These are phyloP conservation scores for Magallana angulata DNA, from an alignment of 1,140 invertebrate genomes.

Conservation along the genomic window DNA sequence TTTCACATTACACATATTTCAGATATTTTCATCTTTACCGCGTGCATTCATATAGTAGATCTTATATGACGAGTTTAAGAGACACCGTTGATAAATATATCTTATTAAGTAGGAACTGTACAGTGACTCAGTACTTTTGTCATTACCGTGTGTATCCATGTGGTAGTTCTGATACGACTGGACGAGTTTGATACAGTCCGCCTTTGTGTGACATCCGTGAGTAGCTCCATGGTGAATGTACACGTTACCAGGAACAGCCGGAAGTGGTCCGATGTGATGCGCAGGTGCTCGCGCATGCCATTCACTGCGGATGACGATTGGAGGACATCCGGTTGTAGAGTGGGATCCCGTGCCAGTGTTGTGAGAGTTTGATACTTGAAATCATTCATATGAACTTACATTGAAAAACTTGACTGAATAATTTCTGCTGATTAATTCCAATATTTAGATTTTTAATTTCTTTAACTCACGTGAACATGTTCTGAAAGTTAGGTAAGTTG, in stretches of 20 bases:
- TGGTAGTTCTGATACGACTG: conserved; percentile 87
- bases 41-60: neutral
- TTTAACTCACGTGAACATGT: neutral
- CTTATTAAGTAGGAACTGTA: no score
- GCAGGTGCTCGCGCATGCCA: conserved; percentile 65
- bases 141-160: conserved; percentile 81
- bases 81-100: no score
- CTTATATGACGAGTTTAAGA: no score
- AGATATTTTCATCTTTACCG: neutral
- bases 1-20: neutral
- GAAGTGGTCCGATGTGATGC: conserved; percentile 31
- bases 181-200: conserved; percentile 81
- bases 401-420: no score
- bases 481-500: neutral
- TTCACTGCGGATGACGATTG: conserved; percentile 64
- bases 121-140: no score
- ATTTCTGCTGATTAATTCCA: no score
- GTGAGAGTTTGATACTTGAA: neutral
- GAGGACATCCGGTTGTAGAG: conserved; percentile 60
- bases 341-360: neutral
- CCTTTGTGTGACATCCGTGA: conserved; percentile 81
- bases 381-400: no score
- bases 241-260: conserved; percentile 58
- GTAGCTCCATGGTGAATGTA: conserved; percentile 85
- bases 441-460: no score